Base-by-base conservation (phyloP, 2,888 invertebrate genomes). In the Polydrusus cervinus region DNA sequence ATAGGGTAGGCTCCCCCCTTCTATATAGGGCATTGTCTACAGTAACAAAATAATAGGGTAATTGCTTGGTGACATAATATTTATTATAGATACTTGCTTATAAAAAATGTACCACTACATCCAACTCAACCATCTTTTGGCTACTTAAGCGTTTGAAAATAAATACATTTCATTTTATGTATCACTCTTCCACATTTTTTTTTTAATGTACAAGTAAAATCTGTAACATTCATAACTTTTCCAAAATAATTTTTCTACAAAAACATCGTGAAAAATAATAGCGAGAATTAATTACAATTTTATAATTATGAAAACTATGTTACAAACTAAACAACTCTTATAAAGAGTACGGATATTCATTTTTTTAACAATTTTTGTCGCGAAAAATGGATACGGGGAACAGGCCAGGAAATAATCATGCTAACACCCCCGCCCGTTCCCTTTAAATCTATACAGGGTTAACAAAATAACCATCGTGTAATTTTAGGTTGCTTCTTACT, bases 91-190 rank as follows among this genome's bases (percentile, higher is more conserved):
- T 69, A 74, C 64, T 67, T 69, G 74, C 79, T 79, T 82, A 82
- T 82, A 82, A 82, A 71, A 82, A 82, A 81, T 81, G 78, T 80
- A 79, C 80, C 80, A 80, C 80, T 80, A 80, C 80, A 73, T 78
- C 78, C 79, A 82, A 80, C 80, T 81, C 75, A 78, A 82, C 77
- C 74, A 74, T 76, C 75, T 77, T 80, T 79, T 80, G 80, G 80
- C 81, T 81, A 81, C 79, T 77, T 80, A 81, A 81, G 80, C 81
- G 79, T 80, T 81, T 81, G 78, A 81, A 82, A 82, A 82, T 82
- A 82, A 81, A 82, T 81, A 82, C 77, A 79, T 74, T 76, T 73
- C 70, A 30, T 53, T 49, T 64, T 70, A 67, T 61, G 18, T 74
- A 64, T 70, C 65, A 74, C 64, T 78, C 77, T 77, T 71, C 80